Conservation (phyloP, 35 echinoderm and acorn worm genomes). For the Patiria miniata region DNA sequence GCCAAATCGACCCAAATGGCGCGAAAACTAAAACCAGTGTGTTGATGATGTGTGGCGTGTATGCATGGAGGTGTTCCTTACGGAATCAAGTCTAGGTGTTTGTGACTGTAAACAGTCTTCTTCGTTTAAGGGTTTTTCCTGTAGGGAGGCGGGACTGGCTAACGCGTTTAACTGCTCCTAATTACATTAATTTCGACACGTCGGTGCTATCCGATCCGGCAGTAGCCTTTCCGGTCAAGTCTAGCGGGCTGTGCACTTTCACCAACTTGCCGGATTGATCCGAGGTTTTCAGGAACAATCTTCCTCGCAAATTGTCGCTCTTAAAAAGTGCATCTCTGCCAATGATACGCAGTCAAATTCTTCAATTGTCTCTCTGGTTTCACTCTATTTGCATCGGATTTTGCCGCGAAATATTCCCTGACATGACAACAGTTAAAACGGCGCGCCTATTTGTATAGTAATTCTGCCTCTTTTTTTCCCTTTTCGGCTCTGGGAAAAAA, state of each 20-base stretch:
- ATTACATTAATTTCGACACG: slow-evolving; percentile 7
- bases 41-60: no score
- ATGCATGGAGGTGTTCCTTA: no score
- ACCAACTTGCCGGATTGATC: neutral
- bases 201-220: neutral
- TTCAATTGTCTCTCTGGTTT: neutral
- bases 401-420: neutral
- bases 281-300: neutral
- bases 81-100: neutral
- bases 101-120: slow-evolving; percentile 7
- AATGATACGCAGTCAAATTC: neutral
- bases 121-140: neutral
- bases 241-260: slow-evolving; percentile 1
- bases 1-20: neutral
- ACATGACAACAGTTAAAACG: neutral
- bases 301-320: neutral
- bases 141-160: neutral
- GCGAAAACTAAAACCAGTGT: neutral
- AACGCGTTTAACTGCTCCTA: slow-evolving; percentile 1
- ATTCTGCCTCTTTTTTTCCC: neutral
- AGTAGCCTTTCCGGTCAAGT: neutral
- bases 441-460: no score
- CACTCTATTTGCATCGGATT: neutral
- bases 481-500: neutral
- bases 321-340: neutral